Percentiles rank a stretch among this genome's conserved stretches.
These are phyloP conservation scores for Alethe diademata DNA, from an alignment of 2,113 vertebrate species.

Conservation along the genomic window DNA sequence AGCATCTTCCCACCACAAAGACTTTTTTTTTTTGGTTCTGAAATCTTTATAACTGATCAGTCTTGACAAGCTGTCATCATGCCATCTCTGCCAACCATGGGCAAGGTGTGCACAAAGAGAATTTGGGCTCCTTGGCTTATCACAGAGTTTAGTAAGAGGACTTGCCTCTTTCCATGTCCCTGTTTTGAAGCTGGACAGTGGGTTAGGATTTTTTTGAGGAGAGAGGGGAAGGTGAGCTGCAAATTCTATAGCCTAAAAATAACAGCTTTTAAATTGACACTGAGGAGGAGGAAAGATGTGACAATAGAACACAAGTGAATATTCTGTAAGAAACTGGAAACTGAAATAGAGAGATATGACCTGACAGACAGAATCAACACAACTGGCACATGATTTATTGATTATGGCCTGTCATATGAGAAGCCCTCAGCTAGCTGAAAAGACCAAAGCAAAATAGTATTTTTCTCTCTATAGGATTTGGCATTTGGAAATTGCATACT, in stretches of 20 bases:
- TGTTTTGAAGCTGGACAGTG: not conserved
- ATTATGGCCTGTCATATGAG: slow-evolving; percentile 53
- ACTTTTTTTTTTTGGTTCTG: not conserved
- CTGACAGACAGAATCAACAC: slow-evolving; percentile 26
- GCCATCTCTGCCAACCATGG: not conserved
- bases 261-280: not conserved
- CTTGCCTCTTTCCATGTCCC: not conserved
- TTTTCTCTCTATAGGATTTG: slow-evolving; percentile 50
- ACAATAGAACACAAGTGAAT: slow-evolving; percentile 26
- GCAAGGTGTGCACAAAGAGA: not conserved
- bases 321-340: slow-evolving; percentile 15
- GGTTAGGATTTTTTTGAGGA: not conserved
- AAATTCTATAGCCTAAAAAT: slow-evolving; percentile 42
- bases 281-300: slow-evolving; percentile 1
- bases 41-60: not conserved
- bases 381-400: slow-evolving; percentile 57
- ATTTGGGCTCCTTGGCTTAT: not conserved
- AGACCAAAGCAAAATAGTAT: slow-evolving; percentile 23
- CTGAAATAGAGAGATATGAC: slow-evolving; percentile 11
- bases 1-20: not conserved
- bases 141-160: not conserved
- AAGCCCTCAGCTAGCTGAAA: slow-evolving; percentile 15
- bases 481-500: slow-evolving; percentile 52
- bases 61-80: not conserved
- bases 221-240: not conserved